These are phyloP conservation scores for Sylvilagus floridanus DNA, from an alignment of 2,797 vertebrate genomes.

Conservation along the genomic window DNA sequence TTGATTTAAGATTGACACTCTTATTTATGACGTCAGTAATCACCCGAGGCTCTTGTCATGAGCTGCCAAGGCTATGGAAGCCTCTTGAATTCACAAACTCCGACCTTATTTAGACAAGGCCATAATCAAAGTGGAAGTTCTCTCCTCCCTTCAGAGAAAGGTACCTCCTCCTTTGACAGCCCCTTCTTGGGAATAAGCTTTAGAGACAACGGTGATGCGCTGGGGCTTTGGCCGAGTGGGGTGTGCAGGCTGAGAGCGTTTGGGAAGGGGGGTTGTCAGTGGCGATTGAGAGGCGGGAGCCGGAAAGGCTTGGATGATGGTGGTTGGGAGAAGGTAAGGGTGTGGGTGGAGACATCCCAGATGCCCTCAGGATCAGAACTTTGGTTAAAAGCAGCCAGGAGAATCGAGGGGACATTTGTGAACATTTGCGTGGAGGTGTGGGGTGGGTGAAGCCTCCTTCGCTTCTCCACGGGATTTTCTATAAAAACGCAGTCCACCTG, in stretches of 20 bases:
- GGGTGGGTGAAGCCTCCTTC: not conserved
- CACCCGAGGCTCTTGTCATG: too few species aligned
- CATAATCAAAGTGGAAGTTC: too few species aligned
- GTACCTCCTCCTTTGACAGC: too few species aligned
- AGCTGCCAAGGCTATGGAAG: too few species aligned
- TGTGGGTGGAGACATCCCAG: not conserved
- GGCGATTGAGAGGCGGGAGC: not conserved
- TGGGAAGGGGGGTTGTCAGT: not conserved
- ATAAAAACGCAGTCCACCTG: not conserved
- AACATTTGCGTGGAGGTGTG: not conserved
- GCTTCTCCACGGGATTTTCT: not conserved
- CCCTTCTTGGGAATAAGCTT: not conserved
- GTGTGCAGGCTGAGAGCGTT: not conserved
- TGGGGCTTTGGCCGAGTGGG: not conserved
- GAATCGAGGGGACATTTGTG: not conserved
- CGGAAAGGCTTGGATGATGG: not conserved
- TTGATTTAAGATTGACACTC: too few species aligned
- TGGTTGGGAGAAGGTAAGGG: not conserved
- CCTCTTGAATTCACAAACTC: too few species aligned
- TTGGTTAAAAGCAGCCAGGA: not conserved
- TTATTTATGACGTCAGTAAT: too few species aligned
- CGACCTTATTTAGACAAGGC: too few species aligned
- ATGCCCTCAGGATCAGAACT: not conserved
- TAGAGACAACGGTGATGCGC: not conserved
- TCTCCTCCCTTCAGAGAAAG: too few species aligned